Evolutionary conservation across 2,888 invertebrate species (phyloP), one percentile per base, ranked within the genome.

Genomic region (Octonoba sinensis): DNA sequence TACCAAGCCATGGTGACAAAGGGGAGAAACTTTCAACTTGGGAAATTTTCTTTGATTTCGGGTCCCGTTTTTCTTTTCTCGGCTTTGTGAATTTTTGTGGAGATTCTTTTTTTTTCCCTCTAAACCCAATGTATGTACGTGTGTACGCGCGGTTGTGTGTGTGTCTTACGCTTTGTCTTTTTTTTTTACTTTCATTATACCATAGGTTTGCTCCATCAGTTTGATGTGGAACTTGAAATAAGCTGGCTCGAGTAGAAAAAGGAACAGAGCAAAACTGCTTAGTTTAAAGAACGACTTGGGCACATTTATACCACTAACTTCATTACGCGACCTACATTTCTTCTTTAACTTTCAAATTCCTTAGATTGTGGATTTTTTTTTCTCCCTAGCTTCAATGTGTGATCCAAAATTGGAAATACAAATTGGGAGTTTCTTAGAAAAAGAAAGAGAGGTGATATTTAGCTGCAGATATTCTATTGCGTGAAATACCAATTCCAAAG

Each of bases 1-100:
- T 74, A 81, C 65, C 66, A 47, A 18, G 56, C 27, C 74, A 74
- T 60, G 71, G 69, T 81, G 74, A 70, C 75, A 75, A 82, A 67
- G 79, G 54, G 67, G 54, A 49, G 62, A 77, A 81, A 82, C 70
- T 75, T 82, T 82, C 78, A 71, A 71, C 71, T 78, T 71, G 71
- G 69, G 79, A 73, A 81, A 79, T 73, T 81, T 81, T 62, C 79
- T 81, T 81, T 81, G 79, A 81, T 81, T 81, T 81, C 73, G 60
- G 27, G 22, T 3, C 36, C 36, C 36, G 36, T 77, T 77, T 62
- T 62, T 46, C 22, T 47, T 66, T 27, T 54, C 49, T 57, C 36
- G 18, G 20, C 18, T 51, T 64, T 64, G 65, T 65, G 78, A 78
- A 71, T 70, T 65, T 71, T 71, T 65, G 24, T 24, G 71, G 71